Conservation (phyloP, 2,113 vertebrate species). For the Megaptera novaeangliae region DNA sequence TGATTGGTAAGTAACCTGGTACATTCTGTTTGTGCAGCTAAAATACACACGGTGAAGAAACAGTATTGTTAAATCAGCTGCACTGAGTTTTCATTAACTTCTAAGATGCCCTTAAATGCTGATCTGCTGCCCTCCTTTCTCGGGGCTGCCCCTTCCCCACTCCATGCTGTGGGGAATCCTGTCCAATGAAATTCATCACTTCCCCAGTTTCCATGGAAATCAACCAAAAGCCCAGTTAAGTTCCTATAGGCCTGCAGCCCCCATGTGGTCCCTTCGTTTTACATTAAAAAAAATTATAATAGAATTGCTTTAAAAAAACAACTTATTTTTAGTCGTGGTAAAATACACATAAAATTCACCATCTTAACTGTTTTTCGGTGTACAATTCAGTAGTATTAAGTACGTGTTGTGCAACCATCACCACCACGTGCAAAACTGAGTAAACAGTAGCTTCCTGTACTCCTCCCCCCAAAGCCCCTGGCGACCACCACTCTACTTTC, state of each 20-base stretch:
- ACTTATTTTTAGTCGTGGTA: neutral
- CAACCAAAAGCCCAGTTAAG: neutral
- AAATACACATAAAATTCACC: neutral
- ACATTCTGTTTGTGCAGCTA: neutral
- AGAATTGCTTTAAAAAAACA: neutral
- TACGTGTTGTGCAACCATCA: neutral
- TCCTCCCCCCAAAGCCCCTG: too few species aligned
- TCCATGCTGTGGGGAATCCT: neutral
- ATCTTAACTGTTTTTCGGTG: neutral
- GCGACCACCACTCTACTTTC: neutral
- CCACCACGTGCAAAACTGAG: neutral
- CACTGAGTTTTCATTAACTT: neutral
- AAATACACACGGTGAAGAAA: neutral
- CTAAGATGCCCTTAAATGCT: neutral
- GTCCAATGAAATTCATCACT: neutral
- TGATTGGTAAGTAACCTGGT: neutral
- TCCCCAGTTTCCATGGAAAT: conserved; percentile 8
- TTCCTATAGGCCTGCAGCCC: neutral
- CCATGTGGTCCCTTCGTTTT: neutral
- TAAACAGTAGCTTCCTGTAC: neutral
- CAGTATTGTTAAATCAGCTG: neutral
- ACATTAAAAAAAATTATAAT: neutral
- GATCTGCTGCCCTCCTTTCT: neutral
- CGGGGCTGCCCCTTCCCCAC: neutral
- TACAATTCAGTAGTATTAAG: neutral